phyloP scores from a whole-genome alignment of 2,888 invertebrate genomes.

The Atethmia centrago region DNA sequence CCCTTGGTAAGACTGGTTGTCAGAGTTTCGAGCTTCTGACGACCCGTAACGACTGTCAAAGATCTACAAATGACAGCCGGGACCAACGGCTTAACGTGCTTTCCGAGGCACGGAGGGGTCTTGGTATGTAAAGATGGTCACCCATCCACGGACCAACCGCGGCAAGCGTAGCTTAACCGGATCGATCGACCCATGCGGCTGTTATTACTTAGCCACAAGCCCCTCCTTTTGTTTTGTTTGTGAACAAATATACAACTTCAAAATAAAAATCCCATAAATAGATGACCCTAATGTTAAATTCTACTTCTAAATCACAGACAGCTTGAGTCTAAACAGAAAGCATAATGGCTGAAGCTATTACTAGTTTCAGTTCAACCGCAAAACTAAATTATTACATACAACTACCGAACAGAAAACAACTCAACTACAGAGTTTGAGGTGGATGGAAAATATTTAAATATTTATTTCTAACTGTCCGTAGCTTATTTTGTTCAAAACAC shows the following conservation, averaged over 20 bases:
- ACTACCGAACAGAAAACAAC: slow-evolving; percentile 47
- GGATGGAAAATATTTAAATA: slow-evolving; percentile 46
- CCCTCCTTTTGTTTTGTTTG: too few species aligned
- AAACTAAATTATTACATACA: slow-evolving; percentile 43
- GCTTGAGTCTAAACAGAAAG: slow-evolving; percentile 5
- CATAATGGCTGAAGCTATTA: slow-evolving; percentile 21
- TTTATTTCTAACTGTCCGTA: slow-evolving; percentile 39
- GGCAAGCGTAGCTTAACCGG: too few species aligned
- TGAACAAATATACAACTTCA: background rate
- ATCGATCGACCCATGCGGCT: too few species aligned
- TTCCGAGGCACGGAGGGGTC: too few species aligned
- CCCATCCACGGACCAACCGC: too few species aligned
- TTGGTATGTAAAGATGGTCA: too few species aligned
- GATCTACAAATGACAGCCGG: too few species aligned
- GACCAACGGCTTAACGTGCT: too few species aligned
- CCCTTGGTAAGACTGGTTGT: too few species aligned
- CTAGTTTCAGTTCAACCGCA: slow-evolving; percentile 33
- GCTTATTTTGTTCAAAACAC: slow-evolving; percentile 46
- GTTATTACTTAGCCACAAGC: too few species aligned
- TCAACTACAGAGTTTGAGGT: slow-evolving; percentile 31
- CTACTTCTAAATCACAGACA: slow-evolving; percentile 19
- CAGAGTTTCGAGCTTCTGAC: too few species aligned
- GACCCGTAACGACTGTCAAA: too few species aligned
- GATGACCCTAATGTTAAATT: background rate
- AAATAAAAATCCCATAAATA: background rate